Percentiles rank a stretch among this genome's conserved stretches.
Conservation (phyloP, 2,797 vertebrate genomes). For the Acanthiza pusilla region DNA sequence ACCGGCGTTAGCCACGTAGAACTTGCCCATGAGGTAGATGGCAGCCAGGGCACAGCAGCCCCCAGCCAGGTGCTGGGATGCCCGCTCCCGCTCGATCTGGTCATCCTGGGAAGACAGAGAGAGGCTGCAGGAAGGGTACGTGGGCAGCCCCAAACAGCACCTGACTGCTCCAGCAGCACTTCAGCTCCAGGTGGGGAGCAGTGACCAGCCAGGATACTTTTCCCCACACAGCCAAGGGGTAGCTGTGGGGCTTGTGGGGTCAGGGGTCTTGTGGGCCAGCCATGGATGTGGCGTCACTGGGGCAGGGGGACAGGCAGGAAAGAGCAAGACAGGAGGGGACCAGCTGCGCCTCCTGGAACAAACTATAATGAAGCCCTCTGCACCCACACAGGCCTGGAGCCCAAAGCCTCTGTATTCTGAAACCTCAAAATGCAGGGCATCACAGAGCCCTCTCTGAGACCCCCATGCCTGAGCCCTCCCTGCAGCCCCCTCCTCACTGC, state of each 20-base stretch:
- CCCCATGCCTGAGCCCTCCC: background rate
- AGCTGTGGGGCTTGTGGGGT: background rate
- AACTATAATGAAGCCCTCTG: background rate
- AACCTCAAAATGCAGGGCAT: fast-evolving
- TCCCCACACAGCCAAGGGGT: fast-evolving
- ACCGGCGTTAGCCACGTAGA: constrained; percentile 95
- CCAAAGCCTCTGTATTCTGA: background rate
- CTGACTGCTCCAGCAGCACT: background rate
- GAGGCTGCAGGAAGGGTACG: background rate
- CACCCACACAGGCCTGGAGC: background rate
- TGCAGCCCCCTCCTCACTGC: background rate
- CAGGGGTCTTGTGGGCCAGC: background rate
- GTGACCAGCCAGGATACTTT: background rate
- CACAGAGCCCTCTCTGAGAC: background rate
- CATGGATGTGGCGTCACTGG: background rate
- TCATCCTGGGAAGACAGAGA: constrained; percentile 81
- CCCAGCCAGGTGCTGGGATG: constrained; percentile 82
- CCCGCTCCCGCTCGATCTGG: constrained; percentile 88
- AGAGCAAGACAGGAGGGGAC: background rate
- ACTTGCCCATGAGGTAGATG: constrained; percentile 90
- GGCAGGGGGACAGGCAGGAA: background rate
- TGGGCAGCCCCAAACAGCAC: background rate
- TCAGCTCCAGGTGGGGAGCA: background rate
- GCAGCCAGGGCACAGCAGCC: constrained; percentile 94
- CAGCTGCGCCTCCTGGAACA: background rate